These are phyloP conservation scores for Ptychobarbus kaznakovi DNA, from an alignment of 2,797 vertebrate species.

Conservation along the genomic window DNA sequence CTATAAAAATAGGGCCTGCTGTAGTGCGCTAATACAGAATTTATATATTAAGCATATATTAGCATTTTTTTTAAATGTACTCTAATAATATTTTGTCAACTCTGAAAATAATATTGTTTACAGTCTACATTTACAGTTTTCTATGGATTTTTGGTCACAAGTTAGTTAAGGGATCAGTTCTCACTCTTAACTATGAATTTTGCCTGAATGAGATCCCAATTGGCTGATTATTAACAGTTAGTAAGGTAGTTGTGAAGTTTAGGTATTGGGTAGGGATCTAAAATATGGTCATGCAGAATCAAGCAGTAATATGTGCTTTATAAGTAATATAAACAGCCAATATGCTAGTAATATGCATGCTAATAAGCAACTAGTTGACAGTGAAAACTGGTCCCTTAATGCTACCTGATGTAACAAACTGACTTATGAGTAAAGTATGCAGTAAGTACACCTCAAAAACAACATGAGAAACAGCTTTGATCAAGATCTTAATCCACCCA, in stretches of 20 bases:
- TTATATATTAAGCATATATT: too few species aligned
- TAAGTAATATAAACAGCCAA: background rate
- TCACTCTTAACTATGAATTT: background rate
- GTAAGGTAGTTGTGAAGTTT: too few species aligned
- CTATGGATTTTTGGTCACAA: too few species aligned
- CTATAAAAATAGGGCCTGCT: background rate
- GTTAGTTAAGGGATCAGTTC: too few species aligned
- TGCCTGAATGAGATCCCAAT: background rate
- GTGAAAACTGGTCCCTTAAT: background rate
- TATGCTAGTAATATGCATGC: background rate
- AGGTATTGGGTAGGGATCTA: too few species aligned
- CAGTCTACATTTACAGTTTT: too few species aligned
- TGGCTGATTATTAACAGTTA: too few species aligned
- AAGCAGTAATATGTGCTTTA: background rate
- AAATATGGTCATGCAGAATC: background rate
- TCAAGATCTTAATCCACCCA: background rate
- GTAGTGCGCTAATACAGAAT: background rate
- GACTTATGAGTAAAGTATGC: background rate
- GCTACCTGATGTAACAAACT: background rate
- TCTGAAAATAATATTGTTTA: too few species aligned
- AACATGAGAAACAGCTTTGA: constrained; percentile 15
- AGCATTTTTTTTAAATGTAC: too few species aligned
- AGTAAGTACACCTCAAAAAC: background rate
- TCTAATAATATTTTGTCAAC: too few species aligned
- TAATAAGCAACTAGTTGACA: background rate